A percentile compares a stretch with the other conserved stretches of the same genome.
Evolutionary conservation across 2,113 vertebrate species (phyloP).

Genomic region (Sapajus apella): DNA sequence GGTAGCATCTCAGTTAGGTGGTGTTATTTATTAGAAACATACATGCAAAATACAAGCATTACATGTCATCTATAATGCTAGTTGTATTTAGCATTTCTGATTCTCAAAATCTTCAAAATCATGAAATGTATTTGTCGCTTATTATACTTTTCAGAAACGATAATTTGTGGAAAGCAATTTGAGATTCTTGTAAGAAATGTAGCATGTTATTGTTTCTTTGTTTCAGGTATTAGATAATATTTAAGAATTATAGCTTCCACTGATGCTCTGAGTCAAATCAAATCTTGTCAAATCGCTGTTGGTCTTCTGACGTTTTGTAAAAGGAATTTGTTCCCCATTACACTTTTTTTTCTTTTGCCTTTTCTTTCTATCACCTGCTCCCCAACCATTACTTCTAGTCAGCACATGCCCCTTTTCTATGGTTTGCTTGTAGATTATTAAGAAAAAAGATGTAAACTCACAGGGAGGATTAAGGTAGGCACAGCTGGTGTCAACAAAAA

Average conservation of each 20-base stretch:
- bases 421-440: constrained; percentile 75
- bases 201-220: neutral
- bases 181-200: constrained; percentile 5
- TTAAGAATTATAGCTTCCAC: neutral
- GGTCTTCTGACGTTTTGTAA: neutral
- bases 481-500: constrained; percentile 80
- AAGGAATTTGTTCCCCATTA: neutral
- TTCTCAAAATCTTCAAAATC: constrained; percentile 20
- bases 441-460: constrained; percentile 69
- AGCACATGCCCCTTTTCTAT: constrained; percentile 49
- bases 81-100: neutral
- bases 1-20: neutral
- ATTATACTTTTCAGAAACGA: neutral
- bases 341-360: neutral
- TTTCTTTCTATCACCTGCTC: neutral
- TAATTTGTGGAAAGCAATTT: constrained; percentile 14
- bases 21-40: neutral
- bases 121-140: neutral
- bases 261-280: neutral
- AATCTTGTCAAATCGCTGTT: neutral
- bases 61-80: neutral
- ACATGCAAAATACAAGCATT: neutral
- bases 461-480: constrained; percentile 76
- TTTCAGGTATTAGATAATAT: neutral
- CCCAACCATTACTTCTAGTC: neutral